Conservation (phyloP, 2,888 invertebrate genomes). For the Himalopsyche japonica region DNA sequence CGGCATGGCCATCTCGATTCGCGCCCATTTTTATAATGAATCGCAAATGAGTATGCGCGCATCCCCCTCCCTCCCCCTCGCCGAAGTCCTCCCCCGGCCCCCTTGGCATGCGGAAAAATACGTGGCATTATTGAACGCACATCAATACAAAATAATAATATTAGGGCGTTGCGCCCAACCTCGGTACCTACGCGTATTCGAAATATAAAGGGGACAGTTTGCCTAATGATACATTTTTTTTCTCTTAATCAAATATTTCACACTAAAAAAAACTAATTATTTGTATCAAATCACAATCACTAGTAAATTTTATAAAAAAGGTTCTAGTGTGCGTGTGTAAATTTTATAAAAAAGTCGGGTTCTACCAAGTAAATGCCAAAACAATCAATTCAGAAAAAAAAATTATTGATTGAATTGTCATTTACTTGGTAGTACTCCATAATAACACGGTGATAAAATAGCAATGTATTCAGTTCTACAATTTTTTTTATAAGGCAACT, state of each 20-base stretch:
- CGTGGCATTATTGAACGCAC: conserved; percentile 41
- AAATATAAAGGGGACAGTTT: neutral
- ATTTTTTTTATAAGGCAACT: too few relatives aligned
- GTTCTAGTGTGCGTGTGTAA: too few relatives aligned
- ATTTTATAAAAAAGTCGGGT: too few relatives aligned
- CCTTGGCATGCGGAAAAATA: conserved; percentile 41
- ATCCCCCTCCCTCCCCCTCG: conserved; percentile 22
- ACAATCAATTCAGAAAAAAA: too few relatives aligned
- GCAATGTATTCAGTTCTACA: too few relatives aligned
- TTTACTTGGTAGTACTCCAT: too few relatives aligned
- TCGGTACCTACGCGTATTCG: neutral
- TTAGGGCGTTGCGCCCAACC: conserved; percentile 23
- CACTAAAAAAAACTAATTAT: too few relatives aligned
- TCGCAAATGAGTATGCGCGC: conserved; percentile 40
- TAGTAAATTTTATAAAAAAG: too few relatives aligned
- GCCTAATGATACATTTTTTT: neutral
- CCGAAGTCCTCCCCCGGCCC: neutral
- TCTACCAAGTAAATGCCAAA: too few relatives aligned
- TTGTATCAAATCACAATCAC: too few relatives aligned
- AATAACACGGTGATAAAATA: too few relatives aligned
- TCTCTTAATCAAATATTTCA: neutral
- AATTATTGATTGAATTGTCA: too few relatives aligned
- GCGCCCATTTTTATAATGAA: conserved; percentile 40
- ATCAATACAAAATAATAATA: conserved; percentile 42
- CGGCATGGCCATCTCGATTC: conserved; percentile 2